Base-by-base conservation (phyloP, 2,888 invertebrate genomes). In the Alentia gelatinosa region DNA sequence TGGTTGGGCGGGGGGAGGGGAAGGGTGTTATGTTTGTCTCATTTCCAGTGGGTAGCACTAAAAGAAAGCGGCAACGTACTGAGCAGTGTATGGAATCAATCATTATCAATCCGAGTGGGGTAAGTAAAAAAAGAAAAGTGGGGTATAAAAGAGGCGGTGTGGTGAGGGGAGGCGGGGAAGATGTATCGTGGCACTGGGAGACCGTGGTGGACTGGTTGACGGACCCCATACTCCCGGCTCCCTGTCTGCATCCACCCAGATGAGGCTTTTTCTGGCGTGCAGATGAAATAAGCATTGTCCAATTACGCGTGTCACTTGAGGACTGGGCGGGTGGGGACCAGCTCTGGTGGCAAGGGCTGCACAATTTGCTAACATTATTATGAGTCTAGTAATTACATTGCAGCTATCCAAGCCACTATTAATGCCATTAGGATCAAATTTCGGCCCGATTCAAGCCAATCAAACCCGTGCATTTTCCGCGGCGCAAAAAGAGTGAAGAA, bases 341-440 rank as follows among this genome's bases (percentile, higher is more conserved):
- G n/a, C 26, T 9, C 37, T 79, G 79, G 79, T 39, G 35, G 79
- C 79, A 39, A 39, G 79, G 39, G 79, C 37, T 39, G 79, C 79
- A 39, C 37, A 39, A 79, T 79, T 39, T 39, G 79, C 79, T 79
- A 79, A 79, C 79, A 79, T n/a, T 39, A 79, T 79, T 79, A 79
- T 39, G 79, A 35, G 79, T 79, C 79, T 86, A 86, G 50, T 86
- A 47, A 86, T 86, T 47, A 86, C 47, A 86, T 50, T 50, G 42
- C 47, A 47, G 86, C 50, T 86, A 86, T 50, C 86, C 86, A 86
- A 86, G 86, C 50, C 86, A 26, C 26, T 26, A 9, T 26, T 86
- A 86, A 86, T 86, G 35, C 42, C 50, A 86, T 86, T 86, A 86
- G 86, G 86, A 42, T 86, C 42, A 42, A 86, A 47, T 86, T 86